Conservation (phyloP, 2,797 vertebrate species). For the Gadopsis marmoratus region DNA sequence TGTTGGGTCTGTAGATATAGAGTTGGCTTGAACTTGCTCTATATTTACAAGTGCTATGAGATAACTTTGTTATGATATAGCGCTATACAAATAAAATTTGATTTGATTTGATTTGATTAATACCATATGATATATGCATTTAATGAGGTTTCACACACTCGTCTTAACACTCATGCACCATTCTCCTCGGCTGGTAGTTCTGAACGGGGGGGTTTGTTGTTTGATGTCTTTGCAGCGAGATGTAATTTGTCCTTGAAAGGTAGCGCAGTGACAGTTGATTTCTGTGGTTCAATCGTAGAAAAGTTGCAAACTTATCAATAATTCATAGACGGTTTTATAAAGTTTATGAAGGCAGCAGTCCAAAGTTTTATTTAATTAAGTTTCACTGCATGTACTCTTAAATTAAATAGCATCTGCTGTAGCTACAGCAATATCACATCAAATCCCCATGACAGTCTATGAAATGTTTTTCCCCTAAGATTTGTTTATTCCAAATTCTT, state of each 20-base stretch:
- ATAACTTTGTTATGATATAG: no score
- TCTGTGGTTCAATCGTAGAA: background rate
- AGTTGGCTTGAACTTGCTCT: no score
- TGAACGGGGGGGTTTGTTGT: slow-evolving; percentile 9
- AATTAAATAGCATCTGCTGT: slow-evolving; percentile 32
- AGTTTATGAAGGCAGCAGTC: slow-evolving; percentile 22
- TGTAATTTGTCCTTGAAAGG: slow-evolving; percentile 45
- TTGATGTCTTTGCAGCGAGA: slow-evolving; percentile 28
- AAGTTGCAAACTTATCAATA: slow-evolving; percentile 23
- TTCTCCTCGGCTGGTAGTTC: slow-evolving; percentile 10
- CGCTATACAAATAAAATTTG: no score
- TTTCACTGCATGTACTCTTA: slow-evolving; percentile 28
- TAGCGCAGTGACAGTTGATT: background rate
- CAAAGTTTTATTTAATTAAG: slow-evolving; percentile 10
- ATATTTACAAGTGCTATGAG: no score
- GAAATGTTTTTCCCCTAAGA: background rate
- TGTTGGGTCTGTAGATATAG: no score
- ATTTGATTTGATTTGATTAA: no score
- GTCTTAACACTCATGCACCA: background rate
- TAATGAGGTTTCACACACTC: slow-evolving; percentile 45
- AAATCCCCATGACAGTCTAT: slow-evolving; percentile 7
- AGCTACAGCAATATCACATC: slow-evolving; percentile 13
- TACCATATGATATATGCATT: slow-evolving; percentile 20
- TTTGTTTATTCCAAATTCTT: slow-evolving; percentile 33
- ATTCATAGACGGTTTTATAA: slow-evolving; percentile 16